phyloP scores from a whole-genome alignment of 1,140 invertebrate genomes.

The Drosophila baimaii region DNA sequence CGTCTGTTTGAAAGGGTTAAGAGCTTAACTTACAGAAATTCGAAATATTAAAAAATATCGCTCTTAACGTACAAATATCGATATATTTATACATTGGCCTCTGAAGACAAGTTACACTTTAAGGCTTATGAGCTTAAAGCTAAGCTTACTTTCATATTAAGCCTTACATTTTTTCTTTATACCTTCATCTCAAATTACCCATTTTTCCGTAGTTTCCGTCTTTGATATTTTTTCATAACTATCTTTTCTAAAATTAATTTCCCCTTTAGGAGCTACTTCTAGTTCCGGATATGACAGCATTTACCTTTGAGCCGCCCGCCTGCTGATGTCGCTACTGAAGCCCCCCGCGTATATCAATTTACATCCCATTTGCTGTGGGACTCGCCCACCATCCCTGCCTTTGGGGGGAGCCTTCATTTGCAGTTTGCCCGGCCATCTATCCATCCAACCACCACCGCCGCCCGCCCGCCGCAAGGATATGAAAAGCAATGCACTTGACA shows the following conservation, averaged over 20 bases:
- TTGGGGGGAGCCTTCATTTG: constrained; percentile 20
- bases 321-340: background rate
- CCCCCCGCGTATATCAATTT: constrained; percentile 48
- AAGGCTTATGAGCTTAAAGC: too few relatives aligned
- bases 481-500: constrained; percentile 78
- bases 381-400: background rate
- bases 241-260: constrained; percentile 18
- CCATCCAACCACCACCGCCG: constrained; percentile 34
- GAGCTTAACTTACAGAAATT: too few relatives aligned
- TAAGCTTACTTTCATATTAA: too few relatives aligned
- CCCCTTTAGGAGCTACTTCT: constrained; percentile 4
- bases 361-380: constrained; percentile 56
- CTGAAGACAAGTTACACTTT: too few relatives aligned
- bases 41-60: too few relatives aligned
- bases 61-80: too few relatives aligned
- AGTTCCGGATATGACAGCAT: constrained; percentile 12
- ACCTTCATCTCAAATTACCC: background rate
- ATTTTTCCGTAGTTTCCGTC: background rate
- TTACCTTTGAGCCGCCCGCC: constrained; percentile 30
- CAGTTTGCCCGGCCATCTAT: constrained; percentile 8
- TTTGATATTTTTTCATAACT: background rate
- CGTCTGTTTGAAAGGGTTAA: too few relatives aligned
- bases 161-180: background rate
- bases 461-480: constrained; percentile 39
- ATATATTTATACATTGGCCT: too few relatives aligned